Evolutionary conservation across 2,888 invertebrate species (phyloP).

Genomic region (Parnassius mnemosyne): DNA sequence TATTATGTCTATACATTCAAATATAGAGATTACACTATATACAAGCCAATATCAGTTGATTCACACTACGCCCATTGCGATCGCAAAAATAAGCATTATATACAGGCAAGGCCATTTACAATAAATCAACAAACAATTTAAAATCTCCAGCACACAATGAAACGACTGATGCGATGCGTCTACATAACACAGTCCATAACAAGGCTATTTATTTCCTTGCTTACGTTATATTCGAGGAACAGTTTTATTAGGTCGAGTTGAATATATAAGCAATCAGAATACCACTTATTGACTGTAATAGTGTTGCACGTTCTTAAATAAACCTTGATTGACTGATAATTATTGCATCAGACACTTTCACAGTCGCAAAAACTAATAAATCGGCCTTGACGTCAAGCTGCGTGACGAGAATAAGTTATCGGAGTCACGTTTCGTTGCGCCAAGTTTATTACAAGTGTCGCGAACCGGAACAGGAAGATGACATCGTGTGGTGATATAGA

Average conservation of each 20-base stretch:
- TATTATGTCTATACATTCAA: too few species aligned
- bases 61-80: conserved; percentile 64
- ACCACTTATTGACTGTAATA: conserved; percentile 26
- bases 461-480: conserved; percentile 65
- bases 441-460: conserved; percentile 37
- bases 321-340: conserved; percentile 39
- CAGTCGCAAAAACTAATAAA: conserved; percentile 35
- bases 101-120: conserved; percentile 35
- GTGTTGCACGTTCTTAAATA: conserved; percentile 30
- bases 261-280: conserved; percentile 27
- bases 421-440: conserved; percentile 40
- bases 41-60: conserved; percentile 67
- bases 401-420: conserved; percentile 41
- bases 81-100: conserved; percentile 52
- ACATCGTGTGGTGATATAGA: conserved; percentile 40
- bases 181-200: conserved; percentile 3
- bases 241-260: not conserved
- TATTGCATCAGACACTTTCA: conserved; percentile 45
- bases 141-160: conserved; percentile 18
- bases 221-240: not conserved
- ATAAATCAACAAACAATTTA: conserved; percentile 31
- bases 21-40: too few species aligned
- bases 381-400: conserved; percentile 33
- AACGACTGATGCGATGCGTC: conserved; percentile 10
- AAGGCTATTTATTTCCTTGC: conserved; percentile 3